Percentiles rank a stretch among this genome's conserved stretches.
phyloP scores from a whole-genome alignment of 2,888 invertebrate genomes.

The Xestobium rufovillosum region DNA sequence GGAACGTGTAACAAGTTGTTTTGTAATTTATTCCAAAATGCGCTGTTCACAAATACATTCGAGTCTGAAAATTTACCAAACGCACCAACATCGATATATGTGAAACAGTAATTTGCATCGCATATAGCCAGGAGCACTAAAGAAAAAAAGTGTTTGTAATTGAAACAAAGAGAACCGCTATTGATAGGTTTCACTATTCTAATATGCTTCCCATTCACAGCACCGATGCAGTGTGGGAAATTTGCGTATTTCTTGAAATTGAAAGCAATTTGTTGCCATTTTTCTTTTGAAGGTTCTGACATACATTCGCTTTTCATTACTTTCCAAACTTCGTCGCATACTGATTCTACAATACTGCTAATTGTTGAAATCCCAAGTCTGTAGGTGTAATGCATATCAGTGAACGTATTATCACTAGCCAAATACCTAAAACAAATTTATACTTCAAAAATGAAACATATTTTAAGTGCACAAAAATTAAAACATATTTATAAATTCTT shows the following conservation, averaged over 20 bases:
- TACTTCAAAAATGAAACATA: not conserved
- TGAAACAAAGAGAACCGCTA: conserved; percentile 2
- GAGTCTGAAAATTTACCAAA: no score
- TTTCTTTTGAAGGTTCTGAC: not conserved
- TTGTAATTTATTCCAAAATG: no score
- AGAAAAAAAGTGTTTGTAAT: no score
- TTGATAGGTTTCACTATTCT: not conserved
- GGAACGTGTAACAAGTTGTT: no score
- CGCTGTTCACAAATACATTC: no score
- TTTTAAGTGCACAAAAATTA: not conserved
- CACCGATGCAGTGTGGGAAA: conserved; percentile 2
- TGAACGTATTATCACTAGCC: no score
- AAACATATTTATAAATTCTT: conserved; percentile 1
- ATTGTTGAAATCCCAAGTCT: conserved; percentile 2
- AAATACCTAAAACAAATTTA: no score
- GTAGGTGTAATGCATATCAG: conserved; percentile 1
- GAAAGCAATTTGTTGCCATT: not conserved
- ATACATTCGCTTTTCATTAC: not conserved
- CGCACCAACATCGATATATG: no score
- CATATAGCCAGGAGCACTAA: no score
- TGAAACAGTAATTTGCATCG: no score
- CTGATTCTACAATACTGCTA: not conserved
- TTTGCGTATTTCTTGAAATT: conserved; percentile 1
- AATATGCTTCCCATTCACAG: conserved; percentile 1
- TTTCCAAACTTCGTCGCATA: not conserved